A percentile compares a stretch with the other conserved stretches of the same genome.
Evolutionary conservation across 2,113 vertebrate genomes (phyloP).

Genomic region (Lanius ludovicianus): DNA sequence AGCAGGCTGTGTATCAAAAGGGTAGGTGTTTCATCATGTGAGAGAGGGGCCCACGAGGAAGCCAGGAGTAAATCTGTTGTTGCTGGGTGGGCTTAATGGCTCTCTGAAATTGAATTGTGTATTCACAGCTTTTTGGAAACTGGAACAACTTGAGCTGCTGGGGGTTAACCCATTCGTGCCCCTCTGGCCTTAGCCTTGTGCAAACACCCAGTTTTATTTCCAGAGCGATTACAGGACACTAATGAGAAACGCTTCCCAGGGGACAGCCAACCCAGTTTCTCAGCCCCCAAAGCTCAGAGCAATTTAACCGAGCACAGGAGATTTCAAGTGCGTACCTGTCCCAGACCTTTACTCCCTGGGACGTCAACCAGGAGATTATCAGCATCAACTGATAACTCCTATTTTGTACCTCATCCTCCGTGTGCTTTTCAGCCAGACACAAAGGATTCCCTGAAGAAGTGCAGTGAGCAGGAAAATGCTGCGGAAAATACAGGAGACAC

Average conservation of each 20-base stretch:
- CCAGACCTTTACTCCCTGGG: not conserved
- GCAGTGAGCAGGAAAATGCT: not conserved
- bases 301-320: slow-evolving; percentile 6
- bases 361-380: not conserved
- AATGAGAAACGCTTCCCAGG: slow-evolving; percentile 22
- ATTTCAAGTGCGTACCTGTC: not conserved
- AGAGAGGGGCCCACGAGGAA: not conserved
- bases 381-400: not conserved
- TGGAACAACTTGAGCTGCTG: not conserved
- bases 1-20: not conserved
- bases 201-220: slow-evolving; percentile 31
- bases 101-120: not conserved
- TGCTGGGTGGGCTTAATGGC: slow-evolving; percentile 10
- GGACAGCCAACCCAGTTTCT: slow-evolving; percentile 37
- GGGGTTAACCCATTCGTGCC: not conserved
- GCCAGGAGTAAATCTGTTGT: not conserved
- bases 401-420: not conserved
- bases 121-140: not conserved
- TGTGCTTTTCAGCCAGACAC: not conserved
- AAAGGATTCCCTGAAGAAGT: not conserved
- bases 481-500: not conserved
- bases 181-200: not conserved
- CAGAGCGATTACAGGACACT: not conserved
- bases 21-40: not conserved
- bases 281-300: not conserved